Percentiles rank a stretch among this genome's conserved stretches.
These are phyloP conservation scores for Xenotilapia caudafasciata DNA, from an alignment of 2,113 vertebrate species.

Conservation along the genomic window DNA sequence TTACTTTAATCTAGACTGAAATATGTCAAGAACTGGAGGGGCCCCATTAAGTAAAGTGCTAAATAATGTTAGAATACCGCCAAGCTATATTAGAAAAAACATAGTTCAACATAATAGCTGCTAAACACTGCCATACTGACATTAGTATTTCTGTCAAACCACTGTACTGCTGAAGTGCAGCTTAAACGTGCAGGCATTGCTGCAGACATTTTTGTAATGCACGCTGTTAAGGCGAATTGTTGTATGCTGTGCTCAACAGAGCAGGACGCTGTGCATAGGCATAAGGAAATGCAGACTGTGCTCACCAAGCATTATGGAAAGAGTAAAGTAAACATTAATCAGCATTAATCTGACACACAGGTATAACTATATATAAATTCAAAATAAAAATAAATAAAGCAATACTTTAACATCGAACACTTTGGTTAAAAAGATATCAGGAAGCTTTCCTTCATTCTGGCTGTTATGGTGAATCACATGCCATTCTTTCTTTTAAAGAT, in stretches of 20 bases:
- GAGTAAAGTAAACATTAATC: not conserved
- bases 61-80: not conserved
- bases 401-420: not conserved
- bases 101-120: not conserved
- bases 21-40: not conserved
- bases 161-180: not conserved
- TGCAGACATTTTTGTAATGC: not conserved
- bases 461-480: not conserved
- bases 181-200: not conserved
- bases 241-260: slow-evolving; percentile 5
- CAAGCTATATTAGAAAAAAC: not conserved
- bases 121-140: not conserved
- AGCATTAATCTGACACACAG: not conserved
- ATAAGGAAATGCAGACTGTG: not conserved
- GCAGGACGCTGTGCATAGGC: slow-evolving; percentile 2
- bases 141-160: not conserved
- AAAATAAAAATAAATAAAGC: not conserved
- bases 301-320: not conserved
- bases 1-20: not conserved
- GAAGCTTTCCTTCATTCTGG: not conserved
- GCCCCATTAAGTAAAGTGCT: not conserved
- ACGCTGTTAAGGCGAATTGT: not conserved
- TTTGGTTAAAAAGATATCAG: not conserved
- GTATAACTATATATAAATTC: not conserved
- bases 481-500: not conserved